Evolutionary conservation across 2,113 vertebrate species (phyloP).

Genomic region (Rhegmatorhina hoffmannsi): DNA sequence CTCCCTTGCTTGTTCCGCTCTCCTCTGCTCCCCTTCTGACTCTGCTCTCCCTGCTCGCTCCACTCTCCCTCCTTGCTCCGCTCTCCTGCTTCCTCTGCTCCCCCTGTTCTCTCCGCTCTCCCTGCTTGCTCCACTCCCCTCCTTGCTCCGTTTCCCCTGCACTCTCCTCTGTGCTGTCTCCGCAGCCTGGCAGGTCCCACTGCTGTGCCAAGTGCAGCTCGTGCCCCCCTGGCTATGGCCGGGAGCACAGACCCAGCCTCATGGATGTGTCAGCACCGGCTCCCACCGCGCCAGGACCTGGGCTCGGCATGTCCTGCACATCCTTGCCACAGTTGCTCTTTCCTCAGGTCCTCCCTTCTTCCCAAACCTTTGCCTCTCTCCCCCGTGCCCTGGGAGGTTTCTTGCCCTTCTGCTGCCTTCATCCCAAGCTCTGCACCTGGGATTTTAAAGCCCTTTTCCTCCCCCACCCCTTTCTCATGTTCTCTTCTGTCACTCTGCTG

Average conservation of each 20-base stretch:
- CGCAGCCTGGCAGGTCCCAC: neutral
- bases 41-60: too few relatives aligned
- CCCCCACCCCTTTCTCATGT: neutral
- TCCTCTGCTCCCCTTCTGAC: too few relatives aligned
- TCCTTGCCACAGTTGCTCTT: neutral
- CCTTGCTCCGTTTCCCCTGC: too few relatives aligned
- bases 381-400: neutral
- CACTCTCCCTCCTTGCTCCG: too few relatives aligned
- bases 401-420: neutral
- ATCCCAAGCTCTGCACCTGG: neutral
- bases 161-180: too few relatives aligned
- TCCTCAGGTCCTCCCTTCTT: neutral
- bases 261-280: accelerated
- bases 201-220: accelerated
- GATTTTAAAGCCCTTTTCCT: neutral
- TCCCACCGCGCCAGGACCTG: neutral
- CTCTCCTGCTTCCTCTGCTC: too few relatives aligned
- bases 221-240: accelerated
- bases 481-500: neutral
- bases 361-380: neutral
- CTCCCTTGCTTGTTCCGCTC: too few relatives aligned
- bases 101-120: too few relatives aligned
- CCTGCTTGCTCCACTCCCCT: too few relatives aligned
- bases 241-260: accelerated
- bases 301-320: accelerated